phyloP scores from a whole-genome alignment of 64 coral and sea anemone genomes.

The Catalaphyllia jardinei region DNA sequence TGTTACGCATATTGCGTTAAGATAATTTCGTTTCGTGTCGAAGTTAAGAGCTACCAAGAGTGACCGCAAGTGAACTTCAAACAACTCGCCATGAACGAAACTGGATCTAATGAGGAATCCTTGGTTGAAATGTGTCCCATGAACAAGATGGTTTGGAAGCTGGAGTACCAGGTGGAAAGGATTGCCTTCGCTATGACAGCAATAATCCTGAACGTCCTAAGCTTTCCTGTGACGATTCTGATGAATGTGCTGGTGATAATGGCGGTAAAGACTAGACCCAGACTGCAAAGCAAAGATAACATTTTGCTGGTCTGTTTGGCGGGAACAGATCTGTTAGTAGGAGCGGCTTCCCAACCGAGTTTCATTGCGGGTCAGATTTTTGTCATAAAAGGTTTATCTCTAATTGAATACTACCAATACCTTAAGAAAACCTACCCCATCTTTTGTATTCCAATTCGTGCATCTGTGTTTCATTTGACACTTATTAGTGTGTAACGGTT shows the following conservation, averaged over 20 bases:
- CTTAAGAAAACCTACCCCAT: too few species aligned
- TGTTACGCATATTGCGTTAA: too few species aligned
- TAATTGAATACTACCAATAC: not conserved
- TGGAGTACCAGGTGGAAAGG: not conserved
- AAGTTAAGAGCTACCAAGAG: too few species aligned
- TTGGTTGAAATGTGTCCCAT: not conserved
- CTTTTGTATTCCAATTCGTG: too few species aligned
- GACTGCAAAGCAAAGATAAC: not conserved
- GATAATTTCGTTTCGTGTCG: too few species aligned
- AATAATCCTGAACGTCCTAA: not conserved
- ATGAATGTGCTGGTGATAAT: conserved; percentile 18
- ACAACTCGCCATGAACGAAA: not conserved
- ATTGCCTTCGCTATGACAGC: not conserved
- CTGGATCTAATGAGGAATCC: not conserved
- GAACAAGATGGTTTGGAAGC: not conserved
- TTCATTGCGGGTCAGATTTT: not conserved
- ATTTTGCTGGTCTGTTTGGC: conserved; percentile 1
- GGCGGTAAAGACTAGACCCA: not conserved
- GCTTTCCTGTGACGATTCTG: not conserved
- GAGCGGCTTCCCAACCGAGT: not conserved
- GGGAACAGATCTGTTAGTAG: not conserved
- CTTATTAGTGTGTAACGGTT: too few species aligned
- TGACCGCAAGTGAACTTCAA: too few species aligned
- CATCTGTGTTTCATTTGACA: too few species aligned
- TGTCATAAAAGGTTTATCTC: not conserved